Evolutionary conservation across 1,140 invertebrate genomes (phyloP), one percentile per base, ranked within the genome.

Genomic region (Holcopasites calliopsidis): DNA sequence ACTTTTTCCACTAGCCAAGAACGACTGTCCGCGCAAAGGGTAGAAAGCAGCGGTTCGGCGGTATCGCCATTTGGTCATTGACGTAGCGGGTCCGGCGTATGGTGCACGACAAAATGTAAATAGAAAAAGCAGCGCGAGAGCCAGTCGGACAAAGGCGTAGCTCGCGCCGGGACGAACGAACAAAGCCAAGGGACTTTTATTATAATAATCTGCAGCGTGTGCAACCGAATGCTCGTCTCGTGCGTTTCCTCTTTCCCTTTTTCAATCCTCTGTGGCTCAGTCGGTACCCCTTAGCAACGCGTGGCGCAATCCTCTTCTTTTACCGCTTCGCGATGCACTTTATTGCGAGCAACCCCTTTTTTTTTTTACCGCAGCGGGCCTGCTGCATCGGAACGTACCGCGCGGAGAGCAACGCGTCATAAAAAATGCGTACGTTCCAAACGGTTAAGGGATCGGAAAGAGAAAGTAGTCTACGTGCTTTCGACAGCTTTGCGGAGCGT

Each of bases 121-220:
- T 85, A 73, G 68, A n/a, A 82, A 77, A 78, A 69, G 77, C 77
- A 75, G 71, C 42, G 49, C 35, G 64, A 54, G 69, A 38, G 28
- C 35, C 55, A 42, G 62, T 47, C 52, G 74, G 66, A 85, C 80
- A 85, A 85, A 85, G 77, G 50, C 72, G 31, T 55, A 11, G 44
- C 69, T 49, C 58, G 71, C 49, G 66, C 35, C 62, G 58, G 58
- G 40, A 68, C 26, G 55, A 50, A n/a, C 62, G 70, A 70, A 83
- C 58, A 80, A 85, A 73, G 75, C 57, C 40, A 52, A 58, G 74
- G 52, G 69, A 85, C 78, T 85, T 85, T 85, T 85, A 85, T 85
- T 85, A 85, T 85, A 85, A 85, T 85, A 85, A 85, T 85, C 70
- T 77, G 66, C 83, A 70, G 61, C 28, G 77, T 68, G 61, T 68